A percentile compares a stretch with the other conserved stretches of the same genome.
These are phyloP conservation scores for Synaphobranchus kaupii DNA, from an alignment of 2,797 vertebrate genomes.

Conservation along the genomic window DNA sequence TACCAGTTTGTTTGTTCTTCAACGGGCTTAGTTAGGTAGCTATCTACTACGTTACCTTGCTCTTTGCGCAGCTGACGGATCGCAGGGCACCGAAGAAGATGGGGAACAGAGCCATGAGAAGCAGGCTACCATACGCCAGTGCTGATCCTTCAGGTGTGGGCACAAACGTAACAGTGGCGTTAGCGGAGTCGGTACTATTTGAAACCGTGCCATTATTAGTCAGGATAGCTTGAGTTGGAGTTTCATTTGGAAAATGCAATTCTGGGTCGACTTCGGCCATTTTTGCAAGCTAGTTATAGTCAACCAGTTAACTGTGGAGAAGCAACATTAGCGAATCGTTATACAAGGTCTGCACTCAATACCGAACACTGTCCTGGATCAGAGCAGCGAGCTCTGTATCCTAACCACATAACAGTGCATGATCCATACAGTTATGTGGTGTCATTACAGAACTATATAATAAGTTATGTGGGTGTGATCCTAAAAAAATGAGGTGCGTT, in stretches of 20 bases:
- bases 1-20: not conserved
- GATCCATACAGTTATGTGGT: too few relatives aligned
- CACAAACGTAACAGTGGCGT: conserved; percentile 77
- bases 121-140: conserved; percentile 90
- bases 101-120: conserved; percentile 91
- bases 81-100: conserved; percentile 93
- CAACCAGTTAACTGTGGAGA: not conserved
- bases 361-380: too few relatives aligned
- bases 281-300: conserved; percentile 28
- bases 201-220: conserved; percentile 61
- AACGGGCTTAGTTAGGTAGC: not conserved
- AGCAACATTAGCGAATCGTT: not conserved
- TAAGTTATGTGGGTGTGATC: too few relatives aligned
- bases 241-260: conserved; percentile 51
- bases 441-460: too few relatives aligned
- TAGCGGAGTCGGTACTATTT: conserved; percentile 69
- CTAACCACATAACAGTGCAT: too few relatives aligned
- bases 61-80: conserved; percentile 89
- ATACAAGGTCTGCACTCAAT: too few relatives aligned
- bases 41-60: conserved; percentile 75
- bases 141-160: conserved; percentile 87
- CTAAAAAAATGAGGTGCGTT: too few relatives aligned
- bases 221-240: conserved; percentile 57
- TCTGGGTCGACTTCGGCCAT: conserved; percentile 69
- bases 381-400: too few relatives aligned